A percentile compares a stretch with the other conserved stretches of the same genome.
Evolutionary conservation across 2,888 invertebrate genomes (phyloP).

Genomic region (Lysandra bellargus): DNA sequence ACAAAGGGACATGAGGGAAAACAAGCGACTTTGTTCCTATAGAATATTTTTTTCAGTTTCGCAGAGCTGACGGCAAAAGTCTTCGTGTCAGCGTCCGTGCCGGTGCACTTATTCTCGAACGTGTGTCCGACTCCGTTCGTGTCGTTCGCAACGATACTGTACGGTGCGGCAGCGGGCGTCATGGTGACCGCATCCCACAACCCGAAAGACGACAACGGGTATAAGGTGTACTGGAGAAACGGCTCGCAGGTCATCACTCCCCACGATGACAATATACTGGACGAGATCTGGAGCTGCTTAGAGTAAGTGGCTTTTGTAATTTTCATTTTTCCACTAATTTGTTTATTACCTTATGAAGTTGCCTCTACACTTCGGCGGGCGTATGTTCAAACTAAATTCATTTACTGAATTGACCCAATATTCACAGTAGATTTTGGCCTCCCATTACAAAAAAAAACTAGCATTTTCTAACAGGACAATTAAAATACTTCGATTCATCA

Average conservation of each 20-base stretch:
- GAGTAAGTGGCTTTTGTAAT: conserved; percentile 62
- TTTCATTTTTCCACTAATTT: neutral
- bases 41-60: conserved; percentile 81
- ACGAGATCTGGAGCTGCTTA: conserved; percentile 87
- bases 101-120: conserved; percentile 89
- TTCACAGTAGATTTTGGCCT: no score
- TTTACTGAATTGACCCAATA: no score
- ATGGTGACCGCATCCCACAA: conserved; percentile 98
- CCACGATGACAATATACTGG: conserved; percentile 92
- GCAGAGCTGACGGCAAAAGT: conserved; percentile 93
- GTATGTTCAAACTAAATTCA: no score
- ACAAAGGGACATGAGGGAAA: no score
- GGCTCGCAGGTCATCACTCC: conserved; percentile 97
- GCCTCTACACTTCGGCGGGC: neutral
- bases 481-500: neutral
- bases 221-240: conserved; percentile 98
- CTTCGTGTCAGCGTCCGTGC: conserved; percentile 86
- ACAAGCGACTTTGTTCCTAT: no score
- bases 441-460: no score
- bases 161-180: conserved; percentile 90
- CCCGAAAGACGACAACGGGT: conserved; percentile 97
- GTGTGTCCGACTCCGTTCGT: conserved; percentile 96
- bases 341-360: neutral
- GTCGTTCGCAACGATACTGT: conserved; percentile 89
- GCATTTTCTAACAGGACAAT: neutral